Percentiles rank a stretch among this genome's conserved stretches.
These are phyloP conservation scores for Sceloporus undulatus DNA, from an alignment of 2,113 vertebrate species.

Conservation along the genomic window DNA sequence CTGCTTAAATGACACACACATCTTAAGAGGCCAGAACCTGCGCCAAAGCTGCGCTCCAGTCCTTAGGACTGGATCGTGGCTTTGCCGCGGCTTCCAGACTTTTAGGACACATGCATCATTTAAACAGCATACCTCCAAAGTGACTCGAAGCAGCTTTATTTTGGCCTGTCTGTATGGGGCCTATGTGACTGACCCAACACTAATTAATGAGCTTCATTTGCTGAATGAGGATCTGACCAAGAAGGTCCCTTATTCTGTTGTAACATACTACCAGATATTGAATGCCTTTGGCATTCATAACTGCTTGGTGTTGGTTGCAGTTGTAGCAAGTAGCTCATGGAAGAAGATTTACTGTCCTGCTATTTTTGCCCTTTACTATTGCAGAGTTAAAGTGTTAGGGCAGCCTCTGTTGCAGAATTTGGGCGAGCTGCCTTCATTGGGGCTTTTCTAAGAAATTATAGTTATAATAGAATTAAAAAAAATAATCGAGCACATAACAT, in stretches of 20 bases:
- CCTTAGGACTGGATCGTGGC: too few relatives aligned
- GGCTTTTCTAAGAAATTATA: not conserved
- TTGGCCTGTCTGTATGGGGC: too few relatives aligned
- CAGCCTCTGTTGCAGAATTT: not conserved
- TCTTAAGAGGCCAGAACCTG: too few relatives aligned
- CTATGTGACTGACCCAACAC: not conserved
- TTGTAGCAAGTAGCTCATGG: not conserved
- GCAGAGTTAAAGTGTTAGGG: not conserved
- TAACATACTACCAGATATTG: not conserved
- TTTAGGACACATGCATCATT: too few relatives aligned
- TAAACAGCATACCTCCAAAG: too few relatives aligned
- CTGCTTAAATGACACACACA: too few relatives aligned
- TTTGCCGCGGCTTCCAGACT: too few relatives aligned
- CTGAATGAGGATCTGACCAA: not conserved
- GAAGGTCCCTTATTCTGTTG: not conserved
- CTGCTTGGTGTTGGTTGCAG: not conserved
- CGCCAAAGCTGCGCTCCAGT: too few relatives aligned
- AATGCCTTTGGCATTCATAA: not conserved
- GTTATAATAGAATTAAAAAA: not conserved
- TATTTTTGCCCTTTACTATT: not conserved
- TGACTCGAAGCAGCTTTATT: too few relatives aligned
- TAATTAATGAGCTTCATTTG: not conserved
- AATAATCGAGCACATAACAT: not conserved
- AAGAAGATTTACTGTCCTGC: not conserved
- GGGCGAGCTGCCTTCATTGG: not conserved